Base-by-base conservation (phyloP, 2,113 vertebrate species). In the Isichthys henryi region DNA sequence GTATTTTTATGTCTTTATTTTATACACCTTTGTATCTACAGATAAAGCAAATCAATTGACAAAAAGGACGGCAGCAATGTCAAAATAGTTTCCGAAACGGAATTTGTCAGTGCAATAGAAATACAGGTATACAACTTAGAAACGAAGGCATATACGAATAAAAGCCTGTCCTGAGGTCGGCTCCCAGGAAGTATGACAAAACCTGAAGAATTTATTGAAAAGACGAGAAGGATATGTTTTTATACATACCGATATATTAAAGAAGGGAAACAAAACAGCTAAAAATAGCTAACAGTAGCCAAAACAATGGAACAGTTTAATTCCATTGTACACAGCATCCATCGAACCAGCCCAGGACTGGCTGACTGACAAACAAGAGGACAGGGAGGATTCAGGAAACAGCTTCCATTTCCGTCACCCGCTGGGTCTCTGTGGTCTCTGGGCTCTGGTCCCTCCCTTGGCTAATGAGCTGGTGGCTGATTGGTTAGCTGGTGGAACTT, bases 381-480 rank as follows among this genome's bases (percentile, higher is more conserved):
- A 90, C 43, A 48, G 88, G 83, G 31, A 53, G 52, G 39, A 50
- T 88, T 48, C 48, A 90, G 53, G 88, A 39, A 62, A 43, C 45
- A 46, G 35, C 70, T 89, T 88, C 74, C 21, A 86, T 45, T 83
- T 74, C 66, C 21, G 19, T 39, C 39, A 48, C 58, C 52, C n/a
- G 43, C 87, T 46, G 86, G 21, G 74, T 52, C 45, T 50, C 31
- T 84, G 62, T 53, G 35, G 74, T 46, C 74, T 31, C 82, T 87
- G 82, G 89, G 45, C 45, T 27, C 45, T 6, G 39, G 6, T 45
- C 23, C 23, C 50, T 52, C 10, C 46, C 45, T 83, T 86, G 52
- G 45, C 88, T 89, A 89, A 88, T 88, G 3, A 35, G 46, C 48
- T 82, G 90, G 89, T 8, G 84, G 92, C 27, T 89, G 91, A 92